A percentile compares a stretch with the other conserved stretches of the same genome.
phyloP scores from a whole-genome alignment of 2,888 invertebrate genomes.

The Onchidella celtica region DNA sequence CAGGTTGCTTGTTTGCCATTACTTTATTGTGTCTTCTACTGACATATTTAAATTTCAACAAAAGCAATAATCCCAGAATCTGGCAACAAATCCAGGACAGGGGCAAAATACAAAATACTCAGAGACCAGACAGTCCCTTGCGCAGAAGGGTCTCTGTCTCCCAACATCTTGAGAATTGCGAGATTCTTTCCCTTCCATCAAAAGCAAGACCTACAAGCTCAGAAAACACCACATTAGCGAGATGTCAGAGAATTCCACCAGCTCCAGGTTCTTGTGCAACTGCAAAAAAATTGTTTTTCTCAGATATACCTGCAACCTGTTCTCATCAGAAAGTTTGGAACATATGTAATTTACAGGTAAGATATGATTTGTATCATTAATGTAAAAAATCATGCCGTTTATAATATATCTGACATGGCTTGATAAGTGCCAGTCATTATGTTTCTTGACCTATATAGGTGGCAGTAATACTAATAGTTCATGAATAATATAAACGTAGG shows the following conservation, averaged over 20 bases:
- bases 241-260: constrained; percentile 48
- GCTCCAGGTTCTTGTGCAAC: constrained; percentile 49
- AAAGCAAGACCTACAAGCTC: neutral
- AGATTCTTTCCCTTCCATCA: neutral
- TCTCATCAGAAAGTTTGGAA: constrained; percentile 23
- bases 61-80: neutral
- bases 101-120: neutral
- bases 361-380: too few relatives aligned
- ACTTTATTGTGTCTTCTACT: neutral
- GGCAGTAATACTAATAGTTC: too few relatives aligned
- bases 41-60: neutral
- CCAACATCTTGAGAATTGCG: too few relatives aligned
- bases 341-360: constrained; percentile 50
- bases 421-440: too few relatives aligned
- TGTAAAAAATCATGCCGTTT: too few relatives aligned
- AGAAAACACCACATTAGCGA: neutral
- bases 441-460: too few relatives aligned
- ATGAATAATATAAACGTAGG: too few relatives aligned
- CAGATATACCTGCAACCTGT: constrained; percentile 42
- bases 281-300: constrained; percentile 50
- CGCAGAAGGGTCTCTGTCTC: too few relatives aligned
- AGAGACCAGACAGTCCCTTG: neutral
- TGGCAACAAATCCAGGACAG: neutral
- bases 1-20: neutral
- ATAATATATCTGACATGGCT: too few relatives aligned